Base-by-base conservation (phyloP, 1,140 invertebrate species). In the Ruditapes philippinarum region DNA sequence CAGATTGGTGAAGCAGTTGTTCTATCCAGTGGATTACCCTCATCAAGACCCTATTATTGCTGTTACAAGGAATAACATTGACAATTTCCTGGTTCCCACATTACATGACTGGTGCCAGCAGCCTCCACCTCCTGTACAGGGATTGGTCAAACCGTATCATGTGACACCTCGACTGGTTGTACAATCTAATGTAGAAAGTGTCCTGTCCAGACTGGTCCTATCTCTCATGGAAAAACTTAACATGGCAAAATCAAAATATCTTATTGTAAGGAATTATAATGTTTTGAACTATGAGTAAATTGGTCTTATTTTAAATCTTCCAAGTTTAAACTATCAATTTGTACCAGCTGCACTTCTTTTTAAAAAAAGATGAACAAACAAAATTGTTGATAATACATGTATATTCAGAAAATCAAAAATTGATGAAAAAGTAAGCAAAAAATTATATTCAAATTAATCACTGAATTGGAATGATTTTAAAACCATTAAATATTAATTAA, bases 241-340 rank as follows among this genome's bases (percentile, higher is more conserved):
- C 92, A 95, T 96, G 31, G 97, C 97, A 11, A 96, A 96, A 81
- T 97, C 96, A 81, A 97, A 97, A 95, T 96, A 96, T 95, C 96
- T 97, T 91, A 96, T 96, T 89, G 97, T 89, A 89, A 65, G 70
- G 1, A 38, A 36, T 9, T 78, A 49, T 17, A 42, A 60, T n/a
- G 4, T 60, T 22, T 11, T 60, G 7, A n/a, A n/a, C n/a, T n/a
- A n/a, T n/a, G n/a, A n/a, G n/a, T n/a, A n/a, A n/a, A n/a, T n/a
- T n/a, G n/a, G n/a, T n/a, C n/a, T n/a, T n/a, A n/a, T n/a, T n/a
- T n/a, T n/a, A n/a, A n/a, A n/a, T n/a, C n/a, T n/a, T n/a, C n/a
- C n/a, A n/a, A n/a, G n/a, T n/a, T n/a, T n/a, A n/a, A n/a, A n/a
- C n/a, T n/a, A n/a, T n/a, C n/a, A n/a, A n/a, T n/a, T n/a, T n/a